A percentile compares a stretch with the other conserved stretches of the same genome.
These are phyloP conservation scores for Carcharodon carcharias DNA, from an alignment of 2,797 vertebrate species.

Conservation along the genomic window DNA sequence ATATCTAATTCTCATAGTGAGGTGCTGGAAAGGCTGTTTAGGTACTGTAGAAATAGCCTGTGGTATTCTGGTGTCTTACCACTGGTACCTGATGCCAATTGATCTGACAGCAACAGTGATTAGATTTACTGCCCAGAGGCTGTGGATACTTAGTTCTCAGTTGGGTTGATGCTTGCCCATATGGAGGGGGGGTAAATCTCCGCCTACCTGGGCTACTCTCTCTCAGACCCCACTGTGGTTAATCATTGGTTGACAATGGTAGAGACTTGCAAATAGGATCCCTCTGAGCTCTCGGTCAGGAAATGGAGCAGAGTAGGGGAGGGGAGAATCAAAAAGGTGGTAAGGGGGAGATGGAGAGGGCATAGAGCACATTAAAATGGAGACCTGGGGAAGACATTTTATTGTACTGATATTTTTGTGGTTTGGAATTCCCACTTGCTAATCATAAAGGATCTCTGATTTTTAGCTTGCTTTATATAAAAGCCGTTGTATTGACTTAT, in stretches of 20 bases:
- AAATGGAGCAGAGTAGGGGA: background rate
- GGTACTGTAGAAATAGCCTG: background rate
- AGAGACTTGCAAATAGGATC: background rate
- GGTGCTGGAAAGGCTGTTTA: background rate
- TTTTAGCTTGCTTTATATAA: background rate
- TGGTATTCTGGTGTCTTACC: background rate
- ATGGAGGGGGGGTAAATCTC: background rate
- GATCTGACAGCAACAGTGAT: background rate
- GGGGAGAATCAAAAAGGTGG: background rate
- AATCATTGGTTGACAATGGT: background rate
- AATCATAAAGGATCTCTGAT: background rate
- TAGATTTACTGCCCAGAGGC: background rate
- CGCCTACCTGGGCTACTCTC: no score
- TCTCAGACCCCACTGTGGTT: background rate
- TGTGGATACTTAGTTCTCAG: background rate
- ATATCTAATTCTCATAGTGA: background rate
- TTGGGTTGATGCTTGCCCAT: background rate
- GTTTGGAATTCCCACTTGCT: constrained; percentile 9
- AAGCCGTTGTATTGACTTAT: background rate
- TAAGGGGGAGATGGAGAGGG: background rate
- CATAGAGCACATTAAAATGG: background rate
- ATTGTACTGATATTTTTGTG: background rate
- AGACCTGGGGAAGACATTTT: background rate
- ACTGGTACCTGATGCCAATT: background rate
- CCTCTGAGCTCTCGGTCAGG: background rate